Conservation (phyloP, 1,140 invertebrate genomes). For the Zaprionus gabonicus region DNA sequence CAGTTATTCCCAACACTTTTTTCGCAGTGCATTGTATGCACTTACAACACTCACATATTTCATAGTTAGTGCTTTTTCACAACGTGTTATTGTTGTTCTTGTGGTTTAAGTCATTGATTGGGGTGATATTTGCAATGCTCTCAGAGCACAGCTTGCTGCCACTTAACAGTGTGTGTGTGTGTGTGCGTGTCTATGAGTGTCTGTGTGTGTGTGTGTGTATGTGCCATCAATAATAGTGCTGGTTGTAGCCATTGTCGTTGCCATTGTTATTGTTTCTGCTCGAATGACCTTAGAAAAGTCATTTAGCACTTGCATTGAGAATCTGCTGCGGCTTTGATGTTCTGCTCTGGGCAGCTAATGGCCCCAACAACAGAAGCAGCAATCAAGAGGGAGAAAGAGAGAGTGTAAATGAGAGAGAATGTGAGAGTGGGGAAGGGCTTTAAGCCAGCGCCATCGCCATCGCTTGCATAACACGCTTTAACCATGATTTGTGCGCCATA, state of each 20-base stretch:
- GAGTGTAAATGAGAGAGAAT: slow-evolving; percentile 11
- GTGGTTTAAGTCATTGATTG: slow-evolving; percentile 5
- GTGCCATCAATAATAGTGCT: slow-evolving; percentile 1
- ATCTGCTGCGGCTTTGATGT: slow-evolving; percentile 36
- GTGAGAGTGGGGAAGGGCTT: not conserved
- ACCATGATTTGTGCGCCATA: slow-evolving; percentile 47
- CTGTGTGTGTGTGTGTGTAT: not conserved
- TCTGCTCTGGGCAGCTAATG: slow-evolving; percentile 51
- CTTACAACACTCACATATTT: not conserved
- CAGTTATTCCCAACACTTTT: not conserved
- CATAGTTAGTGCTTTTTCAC: slow-evolving; percentile 1
- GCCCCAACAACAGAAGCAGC: slow-evolving; percentile 34
- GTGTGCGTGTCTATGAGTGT: not conserved
- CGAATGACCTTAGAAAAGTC: slow-evolving; percentile 28
- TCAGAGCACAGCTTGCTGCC: not conserved
- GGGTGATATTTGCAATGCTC: slow-evolving; percentile 1
- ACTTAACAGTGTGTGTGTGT: not conserved
- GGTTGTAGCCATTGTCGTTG: slow-evolving; percentile 7
- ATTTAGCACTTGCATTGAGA: slow-evolving; percentile 27
- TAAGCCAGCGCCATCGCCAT: slow-evolving; percentile 10
- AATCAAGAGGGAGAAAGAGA: slow-evolving; percentile 13
- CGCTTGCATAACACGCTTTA: slow-evolving; percentile 34
- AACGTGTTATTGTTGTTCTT: not conserved
- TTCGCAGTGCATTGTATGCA: not conserved
- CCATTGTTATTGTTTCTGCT: slow-evolving; percentile 20